These are phyloP conservation scores for Lasiommata megera DNA, from an alignment of 2,888 invertebrate genomes.

Conservation along the genomic window DNA sequence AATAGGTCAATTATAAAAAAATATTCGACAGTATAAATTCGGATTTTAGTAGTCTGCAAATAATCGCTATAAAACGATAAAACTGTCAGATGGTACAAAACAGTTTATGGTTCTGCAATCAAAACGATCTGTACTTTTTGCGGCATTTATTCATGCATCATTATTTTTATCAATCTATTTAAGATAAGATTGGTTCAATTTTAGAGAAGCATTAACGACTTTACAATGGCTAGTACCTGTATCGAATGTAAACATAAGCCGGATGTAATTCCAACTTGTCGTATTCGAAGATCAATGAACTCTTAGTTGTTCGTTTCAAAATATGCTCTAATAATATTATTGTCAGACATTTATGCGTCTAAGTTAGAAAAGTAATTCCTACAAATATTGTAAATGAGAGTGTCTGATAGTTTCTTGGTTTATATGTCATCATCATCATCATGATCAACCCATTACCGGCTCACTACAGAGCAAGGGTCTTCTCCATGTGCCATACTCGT, in stretches of 20 bases:
- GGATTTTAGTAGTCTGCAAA: neutral
- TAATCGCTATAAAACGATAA: neutral
- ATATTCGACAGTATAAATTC: too few relatives aligned
- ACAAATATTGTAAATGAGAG: too few relatives aligned
- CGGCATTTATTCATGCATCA: neutral
- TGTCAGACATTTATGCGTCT: neutral
- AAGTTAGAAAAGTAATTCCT: too few relatives aligned
- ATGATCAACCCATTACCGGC: too few relatives aligned
- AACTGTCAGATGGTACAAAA: neutral
- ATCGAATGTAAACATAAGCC: conserved; percentile 17
- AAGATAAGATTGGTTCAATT: neutral
- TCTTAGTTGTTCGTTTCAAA: conserved; percentile 14
- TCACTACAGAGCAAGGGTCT: too few relatives aligned
- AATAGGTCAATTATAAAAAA: too few relatives aligned
- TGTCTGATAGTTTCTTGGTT: too few relatives aligned
- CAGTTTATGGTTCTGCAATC: neutral
- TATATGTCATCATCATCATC: too few relatives aligned
- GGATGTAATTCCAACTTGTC: conserved; percentile 30
- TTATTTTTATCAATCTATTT: neutral
- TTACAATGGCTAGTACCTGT: neutral
- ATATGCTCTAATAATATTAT: conserved; percentile 7
- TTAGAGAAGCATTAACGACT: neutral
- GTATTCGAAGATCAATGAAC: conserved; percentile 21
- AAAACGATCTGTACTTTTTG: neutral
- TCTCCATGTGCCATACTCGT: too few relatives aligned